Evolutionary conservation across 1,140 invertebrate species (phyloP), one percentile per base, ranked within the genome.

Genomic region (Ostrea denselamellosa): DNA sequence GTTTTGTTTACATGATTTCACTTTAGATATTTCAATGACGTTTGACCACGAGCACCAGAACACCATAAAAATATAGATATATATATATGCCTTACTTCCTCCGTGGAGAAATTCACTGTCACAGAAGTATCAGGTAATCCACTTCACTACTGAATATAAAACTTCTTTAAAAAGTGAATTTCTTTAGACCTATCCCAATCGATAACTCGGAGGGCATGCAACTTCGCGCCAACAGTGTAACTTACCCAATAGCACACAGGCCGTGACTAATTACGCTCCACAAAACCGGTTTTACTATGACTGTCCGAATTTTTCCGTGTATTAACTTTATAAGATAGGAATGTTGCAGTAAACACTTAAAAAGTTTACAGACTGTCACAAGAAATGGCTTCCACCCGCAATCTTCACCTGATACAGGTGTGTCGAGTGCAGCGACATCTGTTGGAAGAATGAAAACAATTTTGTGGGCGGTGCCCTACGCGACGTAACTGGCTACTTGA

Each of bases 381-480:
- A 54, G 62, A 86, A 86, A 89, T 89, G 88, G 88, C 88, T 89
- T 83, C 88, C 85, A 89, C 88, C 88, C 88, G 88, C 86, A 77
- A 83, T 89, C 58, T 89, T 34, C 28, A 89, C 88, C 88, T 89
- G 88, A 89, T 85, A 89, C 88, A 89, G 85, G 85, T 86, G 88
- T 68, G 88, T 86, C 85, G 83, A 86, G 25, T 86, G 71, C 56
- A 89, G 85, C 88, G 88, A 89, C 88, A 86, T 89, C 88, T 89
- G 85, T 62, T 65, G 88, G 86, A 88, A 88, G 58, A 68, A 89
- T 86, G 88, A 89, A 77, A 51, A 84, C 85, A 86, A 88, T 88
- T 89, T 86, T n/a, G 88, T 89, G 88, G 88, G 88, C 88, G 88
- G 87, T 89, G 85, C 85, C 88, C 88, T n/a, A 56, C n/a, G 52